Conservation (phyloP, 1,140 invertebrate species). For the Limonius californicus region DNA sequence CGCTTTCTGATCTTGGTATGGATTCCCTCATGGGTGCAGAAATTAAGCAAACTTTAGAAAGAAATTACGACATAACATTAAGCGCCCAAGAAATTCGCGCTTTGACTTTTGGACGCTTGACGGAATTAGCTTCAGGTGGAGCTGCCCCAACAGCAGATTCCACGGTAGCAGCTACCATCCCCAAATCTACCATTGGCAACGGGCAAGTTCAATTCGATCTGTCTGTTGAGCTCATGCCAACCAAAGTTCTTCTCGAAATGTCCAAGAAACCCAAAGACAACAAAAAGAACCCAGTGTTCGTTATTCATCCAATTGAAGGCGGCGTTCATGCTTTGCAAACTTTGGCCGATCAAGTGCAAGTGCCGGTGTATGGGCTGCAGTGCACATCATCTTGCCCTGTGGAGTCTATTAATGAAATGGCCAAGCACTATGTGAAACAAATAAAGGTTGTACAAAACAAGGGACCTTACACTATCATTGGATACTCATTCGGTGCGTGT, state of each 20-base stretch:
- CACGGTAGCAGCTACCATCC: conserved; percentile 27
- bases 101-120: conserved; percentile 71
- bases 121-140: conserved; percentile 57
- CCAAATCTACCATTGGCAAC: conserved; percentile 28
- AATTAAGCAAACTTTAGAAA: conserved; percentile 93
- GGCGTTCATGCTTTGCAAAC: conserved; percentile 63
- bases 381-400: conserved; percentile 74
- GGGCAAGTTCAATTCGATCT: conserved; percentile 52
- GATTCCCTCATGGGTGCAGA: conserved; percentile 98
- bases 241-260: conserved; percentile 59
- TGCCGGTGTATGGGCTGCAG: conserved; percentile 86
- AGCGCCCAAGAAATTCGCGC: conserved; percentile 84
- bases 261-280: conserved; percentile 45
- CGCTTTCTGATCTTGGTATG: conserved; percentile 90
- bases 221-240: conserved; percentile 58
- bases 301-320: conserved; percentile 88
- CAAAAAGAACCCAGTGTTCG: conserved; percentile 51
- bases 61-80: conserved; percentile 86
- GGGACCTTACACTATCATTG: conserved; percentile 82
- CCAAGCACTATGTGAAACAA: conserved; percentile 74
- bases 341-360: conserved; percentile 66
- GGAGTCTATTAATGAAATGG: conserved; percentile 67
- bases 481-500: conserved; percentile 91
- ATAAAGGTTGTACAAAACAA: conserved; percentile 72
- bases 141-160: conserved; percentile 36